Percentiles rank a stretch among this genome's conserved stretches.
Evolutionary conservation across 30 jellyfish, hydroid and myxozoan species (phyloP).

Genomic region (Aurelia coerulea): DNA sequence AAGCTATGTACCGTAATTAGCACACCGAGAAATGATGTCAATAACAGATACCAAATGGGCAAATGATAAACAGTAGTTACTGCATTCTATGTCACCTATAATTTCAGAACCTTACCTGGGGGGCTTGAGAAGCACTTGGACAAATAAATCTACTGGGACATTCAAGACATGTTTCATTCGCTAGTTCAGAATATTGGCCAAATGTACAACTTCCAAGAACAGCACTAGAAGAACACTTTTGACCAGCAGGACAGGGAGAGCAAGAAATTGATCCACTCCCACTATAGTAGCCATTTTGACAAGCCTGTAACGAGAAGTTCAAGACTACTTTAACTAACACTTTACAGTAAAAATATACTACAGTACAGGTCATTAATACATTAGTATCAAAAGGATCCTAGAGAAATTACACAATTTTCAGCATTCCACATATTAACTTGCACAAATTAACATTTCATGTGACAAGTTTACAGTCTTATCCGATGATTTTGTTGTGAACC

Average conservation of each 20-base stretch:
- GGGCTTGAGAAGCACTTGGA: constrained; percentile 54
- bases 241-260: constrained; percentile 97
- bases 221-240: constrained; percentile 67
- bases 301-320: constrained; percentile 40
- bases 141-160: constrained; percentile 85
- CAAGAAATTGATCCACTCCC: constrained; percentile 86
- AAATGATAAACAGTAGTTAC: too few species aligned
- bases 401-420: too few species aligned
- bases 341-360: too few species aligned
- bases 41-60: too few species aligned
- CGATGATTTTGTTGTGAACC: too few species aligned
- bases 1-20: too few species aligned
- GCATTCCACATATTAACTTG: not conserved
- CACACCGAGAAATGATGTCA: too few species aligned
- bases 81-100: too few species aligned
- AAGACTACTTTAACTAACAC: not conserved
- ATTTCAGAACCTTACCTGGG: constrained; percentile 63
- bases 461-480: not conserved
- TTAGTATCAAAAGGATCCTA: too few species aligned
- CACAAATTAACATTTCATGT: not conserved
- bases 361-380: too few species aligned
- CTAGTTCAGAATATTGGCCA: constrained; percentile 86
- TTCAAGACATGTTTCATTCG: constrained; percentile 63
- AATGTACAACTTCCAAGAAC: constrained; percentile 71
- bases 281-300: constrained; percentile 85